Percentiles rank a stretch among this genome's conserved stretches.
Evolutionary conservation across 2,888 invertebrate genomes (phyloP).

Genomic region (Embidobia sp.): DNA sequence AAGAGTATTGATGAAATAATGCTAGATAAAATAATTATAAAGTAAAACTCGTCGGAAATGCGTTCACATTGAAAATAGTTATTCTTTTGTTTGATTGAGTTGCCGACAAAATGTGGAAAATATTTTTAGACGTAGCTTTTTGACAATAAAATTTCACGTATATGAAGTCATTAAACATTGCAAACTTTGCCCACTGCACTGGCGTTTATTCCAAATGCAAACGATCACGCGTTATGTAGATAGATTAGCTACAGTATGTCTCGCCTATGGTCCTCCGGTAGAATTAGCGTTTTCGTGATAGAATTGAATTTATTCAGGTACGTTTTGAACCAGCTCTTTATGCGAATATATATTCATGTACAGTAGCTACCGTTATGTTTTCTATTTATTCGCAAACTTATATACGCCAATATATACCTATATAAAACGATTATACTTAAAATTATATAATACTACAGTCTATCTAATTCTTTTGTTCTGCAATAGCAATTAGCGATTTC

Average conservation of each 20-base stretch:
- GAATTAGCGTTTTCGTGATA: conserved; percentile 74
- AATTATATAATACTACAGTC: no score
- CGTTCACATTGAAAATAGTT: no score
- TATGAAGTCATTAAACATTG: conserved; percentile 26
- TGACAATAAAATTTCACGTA: conserved; percentile 1
- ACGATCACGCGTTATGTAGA: conserved; percentile 72
- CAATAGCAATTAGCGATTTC: background rate
- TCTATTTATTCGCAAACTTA: no score
- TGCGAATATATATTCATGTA: no score
- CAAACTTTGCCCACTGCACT: conserved; percentile 36
- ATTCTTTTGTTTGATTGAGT: no score
- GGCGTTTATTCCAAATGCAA: conserved; percentile 62
- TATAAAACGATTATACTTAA: no score
- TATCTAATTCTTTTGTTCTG: background rate
- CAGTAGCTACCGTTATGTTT: no score
- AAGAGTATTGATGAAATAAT: no score
- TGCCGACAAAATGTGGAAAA: no score
- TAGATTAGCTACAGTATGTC: conserved; percentile 65
- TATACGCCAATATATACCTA: no score
- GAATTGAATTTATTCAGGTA: conserved; percentile 77
- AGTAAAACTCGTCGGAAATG: no score
- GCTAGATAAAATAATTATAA: no score
- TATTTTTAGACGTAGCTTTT: conserved; percentile 8
- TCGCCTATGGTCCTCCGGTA: conserved; percentile 70
- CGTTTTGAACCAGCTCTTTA: conserved; percentile 71